A percentile compares a stretch with the other conserved stretches of the same genome.
phyloP scores from a whole-genome alignment of 2,888 invertebrate species.

The Brenthis ino region DNA sequence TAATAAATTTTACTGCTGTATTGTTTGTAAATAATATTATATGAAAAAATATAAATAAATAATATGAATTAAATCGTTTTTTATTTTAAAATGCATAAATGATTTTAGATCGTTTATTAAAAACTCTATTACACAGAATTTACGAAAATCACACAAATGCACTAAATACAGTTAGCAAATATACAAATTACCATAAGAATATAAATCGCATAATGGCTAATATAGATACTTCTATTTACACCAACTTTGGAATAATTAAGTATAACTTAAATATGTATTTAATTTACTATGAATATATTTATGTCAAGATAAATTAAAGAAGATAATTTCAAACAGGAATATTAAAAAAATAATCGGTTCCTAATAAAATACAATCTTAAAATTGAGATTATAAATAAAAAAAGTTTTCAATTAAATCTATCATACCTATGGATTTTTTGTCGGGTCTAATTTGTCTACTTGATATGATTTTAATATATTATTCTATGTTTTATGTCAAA shows the following conservation, averaged over 20 bases:
- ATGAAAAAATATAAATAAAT: conserved; percentile 19
- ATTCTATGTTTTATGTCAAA: conserved; percentile 42
- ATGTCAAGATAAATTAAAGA: too few relatives aligned
- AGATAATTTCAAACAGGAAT: background rate
- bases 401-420: too few relatives aligned
- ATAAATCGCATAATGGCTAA: conserved; percentile 31
- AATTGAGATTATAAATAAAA: background rate
- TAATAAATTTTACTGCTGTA: conserved; percentile 1
- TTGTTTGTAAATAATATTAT: conserved; percentile 22
- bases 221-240: conserved; percentile 42
- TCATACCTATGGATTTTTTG: background rate
- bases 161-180: conserved; percentile 42
- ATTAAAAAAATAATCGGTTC: background rate
- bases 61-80: background rate
- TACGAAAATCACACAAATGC: conserved; percentile 51
- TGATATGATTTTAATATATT: conserved; percentile 13
- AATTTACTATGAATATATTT: background rate
- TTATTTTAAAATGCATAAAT: conserved; percentile 1
- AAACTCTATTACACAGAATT: conserved; percentile 66
- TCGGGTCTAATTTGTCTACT: background rate
- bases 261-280: background rate
- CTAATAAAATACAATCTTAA: background rate
- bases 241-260: conserved; percentile 37
- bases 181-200: conserved; percentile 44
- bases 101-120: conserved; percentile 57